Evolutionary conservation across 2,888 invertebrate species (phyloP).

Genomic region (Macaria notata): DNA sequence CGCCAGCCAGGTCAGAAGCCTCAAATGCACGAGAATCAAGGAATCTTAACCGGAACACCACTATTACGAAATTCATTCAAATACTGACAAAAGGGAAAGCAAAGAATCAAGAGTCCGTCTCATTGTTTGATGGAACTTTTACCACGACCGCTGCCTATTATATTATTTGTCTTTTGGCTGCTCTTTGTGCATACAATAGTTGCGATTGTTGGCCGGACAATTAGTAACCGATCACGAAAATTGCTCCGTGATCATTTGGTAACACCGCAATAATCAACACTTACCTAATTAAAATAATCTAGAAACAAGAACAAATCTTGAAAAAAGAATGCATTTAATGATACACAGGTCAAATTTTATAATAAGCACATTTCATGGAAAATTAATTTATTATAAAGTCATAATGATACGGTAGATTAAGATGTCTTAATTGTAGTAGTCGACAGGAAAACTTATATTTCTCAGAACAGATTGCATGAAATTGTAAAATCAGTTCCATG

Average conservation of each 20-base stretch:
- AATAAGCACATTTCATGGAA: too few relatives aligned
- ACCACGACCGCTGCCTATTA: conserved; percentile 55
- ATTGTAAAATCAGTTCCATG: conserved; percentile 12
- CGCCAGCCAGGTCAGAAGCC: conserved; percentile 11
- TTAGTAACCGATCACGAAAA: conserved; percentile 53
- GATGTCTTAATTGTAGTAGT: too few relatives aligned
- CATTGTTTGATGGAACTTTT: conserved; percentile 67
- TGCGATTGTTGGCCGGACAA: conserved; percentile 62
- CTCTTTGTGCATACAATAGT: conserved; percentile 59
- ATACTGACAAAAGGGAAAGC: conserved; percentile 67
- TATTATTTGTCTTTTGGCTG: conserved; percentile 57
- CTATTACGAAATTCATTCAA: conserved; percentile 53
- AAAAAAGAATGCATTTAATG: too few relatives aligned
- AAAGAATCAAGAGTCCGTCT: conserved; percentile 54
- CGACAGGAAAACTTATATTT: too few relatives aligned
- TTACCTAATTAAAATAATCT: background rate
- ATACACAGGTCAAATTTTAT: too few relatives aligned
- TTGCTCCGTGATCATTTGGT: conserved; percentile 6
- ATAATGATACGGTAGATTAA: too few relatives aligned
- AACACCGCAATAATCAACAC: conserved; percentile 1
- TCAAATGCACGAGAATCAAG: conserved; percentile 28
- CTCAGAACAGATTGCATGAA: background rate
- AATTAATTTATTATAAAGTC: too few relatives aligned
- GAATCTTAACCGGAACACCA: conserved; percentile 43
- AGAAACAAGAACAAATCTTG: too few relatives aligned